Percentiles rank a stretch among this genome's conserved stretches.
These are phyloP conservation scores for Zaprionus davidi DNA, from an alignment of 1,140 invertebrate species.

Conservation along the genomic window DNA sequence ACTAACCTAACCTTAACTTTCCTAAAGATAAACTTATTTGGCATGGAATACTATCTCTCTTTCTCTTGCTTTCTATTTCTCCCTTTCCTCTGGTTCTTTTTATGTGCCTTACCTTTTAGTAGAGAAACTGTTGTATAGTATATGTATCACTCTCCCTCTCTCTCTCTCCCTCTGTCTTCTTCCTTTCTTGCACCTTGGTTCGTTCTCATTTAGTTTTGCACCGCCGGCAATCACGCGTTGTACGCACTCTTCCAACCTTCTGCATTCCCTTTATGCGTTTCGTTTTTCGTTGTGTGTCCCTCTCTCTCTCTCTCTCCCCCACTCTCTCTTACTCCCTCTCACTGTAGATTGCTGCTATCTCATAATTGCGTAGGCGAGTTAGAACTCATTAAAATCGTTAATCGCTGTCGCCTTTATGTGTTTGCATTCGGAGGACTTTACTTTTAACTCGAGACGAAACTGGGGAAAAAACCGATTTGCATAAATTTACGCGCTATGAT, in stretches of 20 bases:
- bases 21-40: too few species aligned
- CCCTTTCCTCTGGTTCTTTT: too few species aligned
- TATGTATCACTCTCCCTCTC: too few species aligned
- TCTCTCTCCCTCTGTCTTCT: constrained; percentile 8
- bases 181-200: constrained; percentile 9
- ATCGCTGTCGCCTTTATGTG: constrained; percentile 66
- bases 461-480: constrained; percentile 67
- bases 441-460: constrained; percentile 59
- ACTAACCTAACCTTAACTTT: too few species aligned
- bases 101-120: too few species aligned
- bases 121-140: too few species aligned
- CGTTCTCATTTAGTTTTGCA: constrained; percentile 32
- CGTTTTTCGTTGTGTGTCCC: background rate
- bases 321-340: background rate
- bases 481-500: constrained; percentile 76
- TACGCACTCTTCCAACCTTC: constrained; percentile 21
- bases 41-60: background rate
- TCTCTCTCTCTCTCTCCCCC: background rate
- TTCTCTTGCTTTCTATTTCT: background rate
- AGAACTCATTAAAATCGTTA: constrained; percentile 80
- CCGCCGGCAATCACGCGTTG: constrained; percentile 59
- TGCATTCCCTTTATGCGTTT: background rate
- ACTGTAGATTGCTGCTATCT: constrained; percentile 49
- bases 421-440: constrained; percentile 68
- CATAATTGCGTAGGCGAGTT: constrained; percentile 78